Evolutionary conservation across 2,888 invertebrate genomes (phyloP).

Genomic region (Cactoblastis cactorum): DNA sequence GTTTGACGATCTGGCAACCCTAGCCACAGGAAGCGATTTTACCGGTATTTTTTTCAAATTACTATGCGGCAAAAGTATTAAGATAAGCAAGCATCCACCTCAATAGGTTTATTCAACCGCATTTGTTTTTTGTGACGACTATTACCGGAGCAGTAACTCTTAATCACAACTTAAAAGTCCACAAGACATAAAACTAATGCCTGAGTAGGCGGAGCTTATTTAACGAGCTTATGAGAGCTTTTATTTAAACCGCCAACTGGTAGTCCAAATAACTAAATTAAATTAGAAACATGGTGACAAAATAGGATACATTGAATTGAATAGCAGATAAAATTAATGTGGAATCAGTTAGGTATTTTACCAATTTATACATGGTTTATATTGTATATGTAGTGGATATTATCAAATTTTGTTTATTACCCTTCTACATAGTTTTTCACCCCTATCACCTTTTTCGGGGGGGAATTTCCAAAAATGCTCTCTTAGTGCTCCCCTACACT

Average conservation of each 20-base stretch:
- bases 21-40: too few species aligned
- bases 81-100: neutral
- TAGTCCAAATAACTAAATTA: slow-evolving; percentile 1
- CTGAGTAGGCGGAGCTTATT: neutral
- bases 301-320: neutral
- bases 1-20: too few species aligned
- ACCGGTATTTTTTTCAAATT: neutral
- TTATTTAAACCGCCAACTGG: neutral
- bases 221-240: slow-evolving; percentile 2
- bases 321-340: neutral
- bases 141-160: slow-evolving; percentile 7
- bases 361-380: too few species aligned
- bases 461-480: too few species aligned
- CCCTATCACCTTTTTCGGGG: too few species aligned
- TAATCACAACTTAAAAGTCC: slow-evolving; percentile 4
- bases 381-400: too few species aligned
- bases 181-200: slow-evolving; percentile 3
- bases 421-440: too few species aligned
- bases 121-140: neutral
- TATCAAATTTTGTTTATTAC: too few species aligned
- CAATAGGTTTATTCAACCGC: neutral
- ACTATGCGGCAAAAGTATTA: neutral
- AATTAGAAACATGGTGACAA: neutral
- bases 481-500: too few species aligned
- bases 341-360: too few species aligned